A percentile compares a stretch with the other conserved stretches of the same genome.
phyloP scores from a whole-genome alignment of 2,888 invertebrate species.

The Chrysotoxum bicinctum region DNA sequence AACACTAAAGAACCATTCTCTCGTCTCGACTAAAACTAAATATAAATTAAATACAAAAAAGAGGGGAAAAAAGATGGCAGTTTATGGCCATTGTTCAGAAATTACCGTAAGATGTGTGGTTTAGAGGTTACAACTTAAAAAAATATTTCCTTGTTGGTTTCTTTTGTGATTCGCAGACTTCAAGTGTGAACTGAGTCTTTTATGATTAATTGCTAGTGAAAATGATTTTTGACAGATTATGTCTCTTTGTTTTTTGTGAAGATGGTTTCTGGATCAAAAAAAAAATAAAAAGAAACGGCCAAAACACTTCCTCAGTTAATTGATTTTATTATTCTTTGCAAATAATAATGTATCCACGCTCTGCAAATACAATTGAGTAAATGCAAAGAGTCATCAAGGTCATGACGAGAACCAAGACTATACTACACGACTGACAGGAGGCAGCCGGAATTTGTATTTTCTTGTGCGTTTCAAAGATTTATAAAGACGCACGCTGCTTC shows the following conservation, averaged over 20 bases:
- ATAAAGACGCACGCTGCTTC: background rate
- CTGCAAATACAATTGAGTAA: conserved; percentile 16
- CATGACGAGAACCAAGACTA: background rate
- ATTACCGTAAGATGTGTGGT: conserved; percentile 8
- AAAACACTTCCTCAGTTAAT: conserved; percentile 1
- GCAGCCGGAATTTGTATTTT: background rate
- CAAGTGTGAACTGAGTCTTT: background rate
- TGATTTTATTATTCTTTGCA: conserved; percentile 32
- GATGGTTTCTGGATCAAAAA: background rate
- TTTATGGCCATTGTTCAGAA: conserved; percentile 31
- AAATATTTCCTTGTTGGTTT: conserved; percentile 7
- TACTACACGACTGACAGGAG: background rate
- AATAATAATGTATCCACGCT: conserved; percentile 9
- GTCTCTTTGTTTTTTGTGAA: background rate
- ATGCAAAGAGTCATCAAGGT: conserved; percentile 16
- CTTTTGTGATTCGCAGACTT: background rate
- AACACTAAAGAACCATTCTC: background rate
- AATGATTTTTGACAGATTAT: background rate
- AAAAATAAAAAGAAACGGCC: background rate
- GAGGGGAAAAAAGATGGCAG: background rate
- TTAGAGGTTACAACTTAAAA: conserved; percentile 12
- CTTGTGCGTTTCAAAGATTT: background rate
- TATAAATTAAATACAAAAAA: background rate
- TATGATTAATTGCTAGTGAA: conserved; percentile 14
- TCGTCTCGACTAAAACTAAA: conserved; percentile 3